Conservation (phyloP, 2,888 invertebrate species). For the Scaptomyza caliginosa region DNA sequence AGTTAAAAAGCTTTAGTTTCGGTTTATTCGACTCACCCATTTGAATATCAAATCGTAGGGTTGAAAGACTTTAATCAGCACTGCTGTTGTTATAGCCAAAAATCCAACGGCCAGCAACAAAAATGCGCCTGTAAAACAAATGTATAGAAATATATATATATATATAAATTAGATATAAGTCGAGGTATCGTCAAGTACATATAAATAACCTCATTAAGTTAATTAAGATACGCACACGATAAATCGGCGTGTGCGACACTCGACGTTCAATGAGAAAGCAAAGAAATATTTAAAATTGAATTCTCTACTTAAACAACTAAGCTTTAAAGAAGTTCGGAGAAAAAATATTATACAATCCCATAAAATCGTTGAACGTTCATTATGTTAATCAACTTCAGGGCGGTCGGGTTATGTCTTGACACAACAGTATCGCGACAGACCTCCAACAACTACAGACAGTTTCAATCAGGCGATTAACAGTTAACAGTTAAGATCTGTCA, state of each 20-base stretch:
- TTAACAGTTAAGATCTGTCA: conserved; percentile 21
- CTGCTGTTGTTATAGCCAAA: conserved; percentile 87
- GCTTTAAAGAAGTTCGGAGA: too few relatives aligned
- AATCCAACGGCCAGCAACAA: conserved; percentile 89
- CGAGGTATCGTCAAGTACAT: conserved; percentile 44
- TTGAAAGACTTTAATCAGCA: conserved; percentile 87
- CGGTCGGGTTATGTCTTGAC: conserved; percentile 26
- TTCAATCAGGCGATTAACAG: conserved; percentile 8
- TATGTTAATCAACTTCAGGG: conserved; percentile 31
- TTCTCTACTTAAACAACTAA: too few relatives aligned
- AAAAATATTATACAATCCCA: neutral
- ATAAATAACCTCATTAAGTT: conserved; percentile 63
- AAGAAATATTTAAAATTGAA: neutral
- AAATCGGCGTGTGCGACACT: conserved; percentile 27
- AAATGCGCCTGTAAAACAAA: conserved; percentile 88
- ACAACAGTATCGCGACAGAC: conserved; percentile 23
- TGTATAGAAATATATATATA: neutral
- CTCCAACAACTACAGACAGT: conserved; percentile 31
- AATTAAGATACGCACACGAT: conserved; percentile 54
- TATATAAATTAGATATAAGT: conserved; percentile 16
- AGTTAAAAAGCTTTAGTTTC: conserved; percentile 45
- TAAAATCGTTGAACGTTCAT: conserved; percentile 10
- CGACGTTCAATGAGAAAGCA: neutral
- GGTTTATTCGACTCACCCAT: conserved; percentile 86
- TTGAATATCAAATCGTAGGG: conserved; percentile 91